phyloP scores from a whole-genome alignment of 2,888 invertebrate genomes.

The Artemia sinica region DNA sequence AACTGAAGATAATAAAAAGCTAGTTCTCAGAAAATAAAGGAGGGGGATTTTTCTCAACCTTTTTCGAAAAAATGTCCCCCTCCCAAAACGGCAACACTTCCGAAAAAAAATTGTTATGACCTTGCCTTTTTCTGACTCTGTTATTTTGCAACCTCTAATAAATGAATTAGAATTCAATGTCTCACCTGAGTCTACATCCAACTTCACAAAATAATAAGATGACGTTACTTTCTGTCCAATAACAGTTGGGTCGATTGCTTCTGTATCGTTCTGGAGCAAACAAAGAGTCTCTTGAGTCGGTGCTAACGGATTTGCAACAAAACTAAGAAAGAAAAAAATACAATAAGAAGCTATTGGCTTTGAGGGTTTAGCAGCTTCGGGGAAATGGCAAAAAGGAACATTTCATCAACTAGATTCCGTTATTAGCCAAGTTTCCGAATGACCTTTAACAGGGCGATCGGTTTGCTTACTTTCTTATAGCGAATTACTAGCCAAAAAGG shows the following conservation, averaged over 20 bases:
- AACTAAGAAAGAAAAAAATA: slow-evolving; percentile 39
- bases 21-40: no score
- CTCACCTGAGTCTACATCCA: slow-evolving; percentile 59
- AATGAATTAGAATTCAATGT: slow-evolving; percentile 11
- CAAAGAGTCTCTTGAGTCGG: slow-evolving; percentile 79
- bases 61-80: neutral
- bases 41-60: neutral
- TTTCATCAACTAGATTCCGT: no score
- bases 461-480: no score
- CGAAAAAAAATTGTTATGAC: neutral
- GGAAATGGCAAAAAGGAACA: no score
- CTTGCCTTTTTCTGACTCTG: neutral
- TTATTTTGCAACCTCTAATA: neutral
- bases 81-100: neutral
- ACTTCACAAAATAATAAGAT: slow-evolving; percentile 86
- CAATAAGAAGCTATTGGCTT: no score
- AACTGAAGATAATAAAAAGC: no score
- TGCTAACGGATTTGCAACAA: slow-evolving; percentile 75
- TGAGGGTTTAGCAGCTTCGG: no score
- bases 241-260: slow-evolving; percentile 71
- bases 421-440: no score
- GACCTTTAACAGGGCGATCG: no score
- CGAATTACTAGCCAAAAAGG: no score
- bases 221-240: slow-evolving; percentile 64
- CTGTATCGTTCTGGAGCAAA: slow-evolving; percentile 76